Percentiles rank a stretch among this genome's conserved stretches.
These are phyloP conservation scores for Griposia aprilina DNA, from an alignment of 2,888 invertebrate species.

Conservation along the genomic window DNA sequence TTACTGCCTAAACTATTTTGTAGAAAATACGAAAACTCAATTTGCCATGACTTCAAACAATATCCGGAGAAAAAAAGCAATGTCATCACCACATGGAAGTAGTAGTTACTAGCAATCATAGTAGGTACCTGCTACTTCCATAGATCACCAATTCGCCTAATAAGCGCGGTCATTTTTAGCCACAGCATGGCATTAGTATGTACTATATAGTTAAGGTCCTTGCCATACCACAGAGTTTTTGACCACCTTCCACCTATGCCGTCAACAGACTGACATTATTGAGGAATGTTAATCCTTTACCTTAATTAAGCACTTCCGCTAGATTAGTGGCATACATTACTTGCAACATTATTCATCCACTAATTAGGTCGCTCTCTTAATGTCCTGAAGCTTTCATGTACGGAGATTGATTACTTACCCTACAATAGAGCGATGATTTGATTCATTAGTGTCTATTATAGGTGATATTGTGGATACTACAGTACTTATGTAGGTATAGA, in stretches of 20 bases:
- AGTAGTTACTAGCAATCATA: not conserved
- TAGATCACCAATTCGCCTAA: not conserved
- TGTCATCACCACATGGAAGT: not conserved
- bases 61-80: not conserved
- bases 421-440: conserved; percentile 53
- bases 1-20: not conserved
- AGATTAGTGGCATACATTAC: conserved; percentile 42
- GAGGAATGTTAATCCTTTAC: conserved; percentile 27
- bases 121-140: not conserved
- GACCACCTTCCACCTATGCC: not conserved
- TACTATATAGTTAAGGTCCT: no score
- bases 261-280: not conserved
- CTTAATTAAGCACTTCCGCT: conserved; percentile 48
- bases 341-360: conserved; percentile 59
- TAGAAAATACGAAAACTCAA: not conserved
- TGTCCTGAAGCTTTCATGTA: conserved; percentile 44
- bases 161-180: not conserved
- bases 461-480: not conserved
- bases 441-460: conserved; percentile 43
- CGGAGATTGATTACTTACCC: conserved; percentile 53
- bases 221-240: not conserved
- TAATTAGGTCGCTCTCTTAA: conserved; percentile 56
- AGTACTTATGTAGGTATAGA: conserved; percentile 22
- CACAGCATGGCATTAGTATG: not conserved
- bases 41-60: not conserved